Percentiles rank a stretch among this genome's conserved stretches.
phyloP scores from a whole-genome alignment of 2,113 vertebrate species.

The Cryptomyrus ogoouensis region DNA sequence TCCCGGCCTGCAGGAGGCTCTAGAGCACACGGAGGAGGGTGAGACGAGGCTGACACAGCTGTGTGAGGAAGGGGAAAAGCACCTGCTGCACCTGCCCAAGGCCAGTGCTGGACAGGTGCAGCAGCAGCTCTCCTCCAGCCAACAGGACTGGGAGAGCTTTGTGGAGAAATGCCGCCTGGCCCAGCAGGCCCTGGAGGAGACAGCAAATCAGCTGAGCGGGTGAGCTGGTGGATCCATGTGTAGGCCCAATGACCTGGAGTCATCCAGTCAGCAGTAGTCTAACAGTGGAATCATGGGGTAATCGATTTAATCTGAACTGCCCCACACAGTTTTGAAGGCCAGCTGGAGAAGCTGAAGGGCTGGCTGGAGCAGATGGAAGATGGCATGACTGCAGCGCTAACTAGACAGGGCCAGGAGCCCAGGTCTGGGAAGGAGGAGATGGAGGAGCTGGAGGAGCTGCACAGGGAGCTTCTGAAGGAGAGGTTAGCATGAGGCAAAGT shows the following conservation, averaged over 20 bases:
- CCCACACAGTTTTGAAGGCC: slow-evolving; percentile 72
- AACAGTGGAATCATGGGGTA: background rate
- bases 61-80: slow-evolving; percentile 71
- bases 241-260: background rate
- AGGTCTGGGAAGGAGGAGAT: slow-evolving; percentile 73
- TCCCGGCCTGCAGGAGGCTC: slow-evolving; percentile 54
- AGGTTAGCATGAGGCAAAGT: slow-evolving; percentile 60
- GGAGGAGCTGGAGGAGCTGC: slow-evolving; percentile 76
- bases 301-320: background rate
- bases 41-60: slow-evolving; percentile 67
- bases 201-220: slow-evolving; percentile 62
- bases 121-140: slow-evolving; percentile 71
- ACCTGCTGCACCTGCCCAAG: slow-evolving; percentile 72
- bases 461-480: slow-evolving; percentile 73
- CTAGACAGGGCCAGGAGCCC: slow-evolving; percentile 68
- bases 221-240: slow-evolving; percentile 27
- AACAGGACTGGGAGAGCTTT: slow-evolving; percentile 73
- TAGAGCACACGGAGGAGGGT: slow-evolving; percentile 65
- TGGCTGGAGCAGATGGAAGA: slow-evolving; percentile 82
- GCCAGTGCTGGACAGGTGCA: slow-evolving; percentile 67
- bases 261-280: background rate
- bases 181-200: slow-evolving; percentile 70
- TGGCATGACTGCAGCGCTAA: slow-evolving; percentile 68
- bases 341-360: slow-evolving; percentile 64
- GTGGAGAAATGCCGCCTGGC: slow-evolving; percentile 68